Evolutionary conservation across 2,888 invertebrate species (phyloP), one percentile per base, ranked within the genome.

Genomic region (Xestia c-nigrum): DNA sequence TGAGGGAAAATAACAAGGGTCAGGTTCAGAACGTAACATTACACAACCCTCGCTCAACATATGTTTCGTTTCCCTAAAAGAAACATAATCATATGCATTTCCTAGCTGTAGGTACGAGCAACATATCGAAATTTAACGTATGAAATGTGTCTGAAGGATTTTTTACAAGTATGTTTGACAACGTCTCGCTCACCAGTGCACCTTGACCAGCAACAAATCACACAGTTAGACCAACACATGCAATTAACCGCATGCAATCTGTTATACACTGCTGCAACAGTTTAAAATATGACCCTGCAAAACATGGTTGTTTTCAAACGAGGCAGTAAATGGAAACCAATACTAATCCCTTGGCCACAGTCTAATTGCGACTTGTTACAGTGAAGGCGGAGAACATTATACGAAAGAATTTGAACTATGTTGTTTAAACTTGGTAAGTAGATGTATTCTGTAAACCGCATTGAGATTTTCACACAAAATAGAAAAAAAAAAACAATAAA

Each of bases 301-400:
- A 70, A 77, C 86, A 76, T 73, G 61, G 72, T 72, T 38, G 19
- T n/a, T 59, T 83, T 70, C 31, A 67, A 59, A 19, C 52, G 47
- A 7, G 38, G 40, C 59, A 43, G 57, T 55, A 46, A 59, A 64
- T 47, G 47, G 66, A 19, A 14, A 10, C 47, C 38, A 5, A 61
- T 61, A 59, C 61, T 43, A n/a, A 43, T 6, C n/a, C 64, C 64
- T 64, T 3, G 43, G n/a, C 64, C 43, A 43, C 64, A n/a, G n/a
- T 9, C 50, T 6, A 50, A 19, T 40, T 38, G 38, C 38, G 38
- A 5, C 21, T 40, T 63, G 61, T 12, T 21, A 63, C 5, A 5
- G 61, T 21, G 61, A 21, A 5, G 19, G 21, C 10, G 0, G 38
- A 1, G 21, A 40, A 40, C 3, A 10, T 4, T 1, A 38, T 43